These are phyloP conservation scores for Hemicrepidius hirtus DNA, from an alignment of 2,888 invertebrate genomes.

Conservation along the genomic window DNA sequence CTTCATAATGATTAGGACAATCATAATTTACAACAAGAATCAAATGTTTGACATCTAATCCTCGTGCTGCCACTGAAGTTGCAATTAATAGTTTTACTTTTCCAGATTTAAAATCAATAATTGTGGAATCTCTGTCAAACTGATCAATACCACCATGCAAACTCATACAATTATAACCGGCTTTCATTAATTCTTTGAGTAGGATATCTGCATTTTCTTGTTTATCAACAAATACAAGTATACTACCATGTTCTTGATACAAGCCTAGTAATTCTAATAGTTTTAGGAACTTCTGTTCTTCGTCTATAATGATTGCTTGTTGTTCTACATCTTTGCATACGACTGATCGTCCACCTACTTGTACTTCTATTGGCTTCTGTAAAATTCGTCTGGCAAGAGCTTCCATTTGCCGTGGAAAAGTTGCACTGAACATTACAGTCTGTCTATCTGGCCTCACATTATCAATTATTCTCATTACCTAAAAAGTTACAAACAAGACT, in stretches of 20 bases:
- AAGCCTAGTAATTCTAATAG: conserved; percentile 96
- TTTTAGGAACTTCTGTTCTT: conserved; percentile 98
- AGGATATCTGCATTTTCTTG: conserved; percentile 97
- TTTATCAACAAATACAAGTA: conserved; percentile 98
- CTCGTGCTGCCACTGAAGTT: conserved; percentile 98
- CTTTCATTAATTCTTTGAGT: conserved; percentile 95
- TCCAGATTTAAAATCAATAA: conserved; percentile 97
- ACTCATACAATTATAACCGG: conserved; percentile 97
- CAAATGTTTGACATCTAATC: conserved; percentile 98
- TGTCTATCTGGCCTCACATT: conserved; percentile 97
- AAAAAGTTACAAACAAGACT: conserved; percentile 17
- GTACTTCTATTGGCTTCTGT: conserved; percentile 96
- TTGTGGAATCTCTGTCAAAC: conserved; percentile 98
- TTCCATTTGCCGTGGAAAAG: conserved; percentile 99
- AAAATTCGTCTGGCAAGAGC: conserved; percentile 95
- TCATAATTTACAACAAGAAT: conserved; percentile 99
- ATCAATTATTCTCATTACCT: conserved; percentile 97
- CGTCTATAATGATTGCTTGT: conserved; percentile 93
- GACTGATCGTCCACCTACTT: conserved; percentile 96
- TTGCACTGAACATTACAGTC: conserved; percentile 99
- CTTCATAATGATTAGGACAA: conserved; percentile 99
- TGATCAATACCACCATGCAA: conserved; percentile 99
- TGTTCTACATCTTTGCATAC: conserved; percentile 99
- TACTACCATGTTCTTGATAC: conserved; percentile 94
- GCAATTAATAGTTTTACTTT: conserved; percentile 89